Base-by-base conservation (phyloP, 2,113 vertebrate species). In the Solea solea region DNA sequence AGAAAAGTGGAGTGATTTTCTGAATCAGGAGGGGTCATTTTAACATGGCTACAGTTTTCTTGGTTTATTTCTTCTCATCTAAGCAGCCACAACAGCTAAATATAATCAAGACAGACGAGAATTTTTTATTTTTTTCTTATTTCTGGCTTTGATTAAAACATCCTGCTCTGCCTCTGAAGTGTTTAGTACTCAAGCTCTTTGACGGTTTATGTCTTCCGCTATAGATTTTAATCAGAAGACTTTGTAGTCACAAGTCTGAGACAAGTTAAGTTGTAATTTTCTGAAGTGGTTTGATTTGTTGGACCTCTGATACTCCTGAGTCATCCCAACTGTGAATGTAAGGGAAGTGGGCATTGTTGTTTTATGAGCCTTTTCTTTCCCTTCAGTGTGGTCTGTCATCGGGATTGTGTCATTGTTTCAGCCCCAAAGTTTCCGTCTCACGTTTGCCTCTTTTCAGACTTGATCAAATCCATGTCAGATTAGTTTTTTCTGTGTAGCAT, bases 291-390 rank as follows among this genome's bases (percentile, higher is more conserved):
- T 60, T 41, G 46, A 21, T 58, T 65, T 44, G 13, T 13, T n/a
- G 7, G 40, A 60, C 40, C 53, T 50, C 27, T 45, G 27, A 39
- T 0, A 14, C 49, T 51, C 69, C 65, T 68, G 59, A 75, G 42
- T 69, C 69, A 69, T 79, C 69, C 65, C 39, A 27, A 13, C 44
- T 78, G 52, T 70, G 53, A 69, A 12, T 44, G n/a, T 21, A 44
- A 16, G 3, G 73, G 75, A 85, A 78, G 57, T 51, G 53, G 9
- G 44, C 51, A 14, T 21, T 64, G 55, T 61, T 72, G 27, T 69
- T 69, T 80, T 54, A 58, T 74, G 63, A 79, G 46, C 15, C 25
- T 60, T 45, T 69, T 12, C 41, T 63, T 85, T 76, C 53, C 55
- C 59, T 63, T 76, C 66, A 50, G 15, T 55, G 3, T 39, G 14